Evolutionary conservation across 2,113 vertebrate genomes (phyloP), one percentile per base, ranked within the genome.

Genomic region (Salvator merianae): DNA sequence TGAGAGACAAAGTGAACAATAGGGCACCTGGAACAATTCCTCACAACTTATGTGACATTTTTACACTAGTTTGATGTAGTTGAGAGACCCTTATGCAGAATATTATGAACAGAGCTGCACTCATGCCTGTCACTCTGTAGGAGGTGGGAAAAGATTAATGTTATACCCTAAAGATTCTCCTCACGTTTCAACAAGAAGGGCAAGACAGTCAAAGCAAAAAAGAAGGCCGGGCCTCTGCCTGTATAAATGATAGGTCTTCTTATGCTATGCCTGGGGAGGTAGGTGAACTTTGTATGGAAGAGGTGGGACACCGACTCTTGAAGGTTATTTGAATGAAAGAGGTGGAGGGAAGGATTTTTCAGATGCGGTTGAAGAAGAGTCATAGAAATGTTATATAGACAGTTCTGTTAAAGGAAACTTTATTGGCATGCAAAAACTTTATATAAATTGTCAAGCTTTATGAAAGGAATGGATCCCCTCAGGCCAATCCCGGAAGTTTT

Each of bases 141-240:
- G 83, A 88, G 83, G 87, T 77, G 68, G 53, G 0, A 0, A 72
- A 76, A 76, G 79, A 77, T 89, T 72, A 36, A 87, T 62, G 63
- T 73, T 4, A 0, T 26, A 12, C 79, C 81, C 72, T 88, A 65
- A 40, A 38, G 53, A 84, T 81, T 88, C 77, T 75, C 71, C 77
- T 87, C 82, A 84, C n/a, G 63, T 80, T 59, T 22, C 47, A 78
- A 24, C 24, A 68, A 80, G 77, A 87, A 84, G 82, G 77, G 63
- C 82, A 84, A 68, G 77, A 62, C 55, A 87, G 87, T 69, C 72
- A 85, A 3, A n/a, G 73, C 7, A 6, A 36, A 3, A n/a, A 18
- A 53, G 34, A 32, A 65, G 81, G 76, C 81, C 70, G 75, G 79
- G 74, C 81, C 6, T 2, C 65, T 26, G 38, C 28, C 4, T 30